Evolutionary conservation across 2,113 vertebrate species (phyloP), one percentile per base, ranked within the genome.

Genomic region (Pseudorectes ferrugineus): DNA sequence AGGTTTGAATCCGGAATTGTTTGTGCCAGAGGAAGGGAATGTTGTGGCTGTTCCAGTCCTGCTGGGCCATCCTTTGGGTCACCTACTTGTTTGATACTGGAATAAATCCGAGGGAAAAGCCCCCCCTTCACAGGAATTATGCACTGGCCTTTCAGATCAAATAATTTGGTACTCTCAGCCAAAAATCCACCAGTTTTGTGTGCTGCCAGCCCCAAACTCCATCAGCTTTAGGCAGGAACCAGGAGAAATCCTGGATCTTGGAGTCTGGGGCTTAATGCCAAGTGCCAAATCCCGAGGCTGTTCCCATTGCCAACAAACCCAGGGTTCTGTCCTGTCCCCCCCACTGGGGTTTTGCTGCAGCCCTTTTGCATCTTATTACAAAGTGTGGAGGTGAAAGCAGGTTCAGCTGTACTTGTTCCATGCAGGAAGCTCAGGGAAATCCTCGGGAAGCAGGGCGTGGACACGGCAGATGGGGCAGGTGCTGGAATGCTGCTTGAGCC

Each of bases 391-490:
- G 20, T 6, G 8, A 28, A 57, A 42, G 21, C n/a, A 36, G 40
- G 13, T 16, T 86, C 87, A 95, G 36, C 61, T 11, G 2, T 49
- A 40, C 82, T 96, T 97, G 62, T 97, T 98, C 74, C 98, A 74
- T 5, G 96, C 94, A 5, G 97, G 79, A 33, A 98, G 97, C 43
- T 88, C 90, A 0, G 98, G 98, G 63, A 98, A 99, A 11, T 99
- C 98, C 43, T 98, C 98, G 0, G 97, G 96, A 25, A 98, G 87
- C 21, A 98, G 95, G 2, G 96, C 97, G 0, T 97, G 97, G 7
- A 92, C 92, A 3, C 98, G 98, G 96, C 99, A 99, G 66, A 98
- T 98, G 4, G 99, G 99, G 95, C 99, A 99, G 38, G 98, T 98
- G 46, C 96, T 98, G 38, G 96, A 96, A 10, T 99, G 98, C 66